phyloP scores from a whole-genome alignment of 2,113 vertebrate genomes.

The Silurus glanis region DNA sequence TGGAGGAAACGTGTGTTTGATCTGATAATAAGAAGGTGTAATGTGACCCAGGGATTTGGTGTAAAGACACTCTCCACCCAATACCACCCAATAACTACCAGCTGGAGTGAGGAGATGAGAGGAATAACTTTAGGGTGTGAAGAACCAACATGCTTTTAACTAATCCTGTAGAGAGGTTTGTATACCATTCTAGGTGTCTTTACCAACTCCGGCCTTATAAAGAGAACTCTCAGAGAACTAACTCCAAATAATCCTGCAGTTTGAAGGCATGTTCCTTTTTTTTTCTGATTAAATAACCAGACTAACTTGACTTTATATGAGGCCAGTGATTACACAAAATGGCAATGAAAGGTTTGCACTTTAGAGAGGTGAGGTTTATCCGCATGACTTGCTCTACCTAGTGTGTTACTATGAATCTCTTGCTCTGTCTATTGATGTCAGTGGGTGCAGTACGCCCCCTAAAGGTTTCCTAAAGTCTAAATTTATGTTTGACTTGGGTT shows the following conservation, averaged over 20 bases:
- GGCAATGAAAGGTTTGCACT: conserved; percentile 22
- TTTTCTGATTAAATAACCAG: conserved; percentile 8
- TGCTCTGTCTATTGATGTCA: conserved; percentile 16
- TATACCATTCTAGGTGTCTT: neutral
- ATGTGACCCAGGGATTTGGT: conserved; percentile 26
- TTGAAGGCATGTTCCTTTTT: neutral
- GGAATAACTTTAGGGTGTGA: conserved; percentile 2
- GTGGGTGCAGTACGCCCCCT: conserved; percentile 47
- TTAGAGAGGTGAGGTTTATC: conserved; percentile 38
- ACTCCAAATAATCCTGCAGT: neutral
- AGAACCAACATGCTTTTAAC: conserved; percentile 4
- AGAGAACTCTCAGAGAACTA: neutral
- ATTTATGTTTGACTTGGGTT: neutral
- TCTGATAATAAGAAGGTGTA: conserved; percentile 49
- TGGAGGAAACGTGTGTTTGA: conserved; percentile 38
- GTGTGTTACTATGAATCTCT: conserved; percentile 14
- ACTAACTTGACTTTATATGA: conserved; percentile 30
- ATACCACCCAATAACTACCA: conserved; percentile 36
- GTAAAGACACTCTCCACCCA: conserved; percentile 37
- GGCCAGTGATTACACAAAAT: conserved; percentile 19
- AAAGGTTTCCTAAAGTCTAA: neutral
- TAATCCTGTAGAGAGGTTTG: neutral
- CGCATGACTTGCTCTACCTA: conserved; percentile 20
- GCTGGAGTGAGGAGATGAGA: conserved; percentile 10
- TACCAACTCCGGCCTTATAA: neutral